Evolutionary conservation across 2,113 vertebrate species (phyloP), one percentile per base, ranked within the genome.

Genomic region (Oncorhynchus gorbuscha): DNA sequence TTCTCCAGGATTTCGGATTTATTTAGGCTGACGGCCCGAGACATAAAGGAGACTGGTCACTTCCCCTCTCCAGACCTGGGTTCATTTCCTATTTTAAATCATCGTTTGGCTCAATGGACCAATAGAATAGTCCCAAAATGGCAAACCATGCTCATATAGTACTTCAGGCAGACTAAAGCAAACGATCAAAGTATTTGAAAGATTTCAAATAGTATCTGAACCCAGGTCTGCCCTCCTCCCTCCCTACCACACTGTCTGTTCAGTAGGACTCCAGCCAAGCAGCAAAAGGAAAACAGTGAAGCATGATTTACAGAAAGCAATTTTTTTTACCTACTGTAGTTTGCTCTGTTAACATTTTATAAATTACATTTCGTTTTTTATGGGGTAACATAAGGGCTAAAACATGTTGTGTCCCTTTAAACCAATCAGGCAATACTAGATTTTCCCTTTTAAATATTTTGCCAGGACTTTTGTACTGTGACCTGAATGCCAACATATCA

Each of bases 361-460:
- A 73, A 79, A 79, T 64, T 35, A 51, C 69, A 61, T 58, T 16
- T 32, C 20, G 5, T 77, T 80, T 66, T 18, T 66, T 35, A 35
- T 22, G 51, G 66, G 73, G 61, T 81, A 74, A 74, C 62, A 61
- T 9, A 82, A 84, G 82, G 82, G 82, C 82, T 85, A 80, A 39
- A 16, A 22, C n/a, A 61, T 72, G 26, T 20, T 45, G 9, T 51
- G 48, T 75, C 49, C 61, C 75, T 69, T 59, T 66, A 48, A 72
- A 77, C 81, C 79, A 81, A 75, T 81, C 81, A 79, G 81, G 78
- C 82, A 76, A 71, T 71, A 45, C 12, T 14, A 14, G 59, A 68
- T 65, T 68, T 71, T 26, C 59, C 59, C 16, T 62, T 62, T 62
- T 20, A 72, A 16, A 51, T 45, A 16, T 45, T 22, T 26, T 14